Evolutionary conservation across 2,113 vertebrate species (phyloP).

Genomic region (Hydrochoerus hydrochaeris): DNA sequence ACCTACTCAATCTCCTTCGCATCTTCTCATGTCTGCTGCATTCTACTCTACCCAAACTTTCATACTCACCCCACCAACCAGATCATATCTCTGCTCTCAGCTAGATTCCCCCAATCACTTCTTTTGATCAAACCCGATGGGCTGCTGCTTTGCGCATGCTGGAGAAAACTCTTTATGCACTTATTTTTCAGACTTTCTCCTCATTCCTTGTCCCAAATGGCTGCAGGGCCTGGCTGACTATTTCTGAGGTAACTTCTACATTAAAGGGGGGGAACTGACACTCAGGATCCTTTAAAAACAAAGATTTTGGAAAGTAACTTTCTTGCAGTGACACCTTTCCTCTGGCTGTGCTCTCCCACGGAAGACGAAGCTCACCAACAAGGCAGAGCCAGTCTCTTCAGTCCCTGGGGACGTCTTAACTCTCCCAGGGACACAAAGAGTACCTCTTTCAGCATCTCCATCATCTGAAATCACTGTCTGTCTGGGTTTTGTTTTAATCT

Average conservation of each 20-base stretch:
- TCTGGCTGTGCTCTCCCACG: background rate
- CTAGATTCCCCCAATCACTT: background rate
- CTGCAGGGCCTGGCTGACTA: background rate
- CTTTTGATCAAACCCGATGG: background rate
- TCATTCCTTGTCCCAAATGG: background rate
- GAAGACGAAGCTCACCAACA: background rate
- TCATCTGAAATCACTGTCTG: background rate
- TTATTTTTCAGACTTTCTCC: slow-evolving; percentile 4
- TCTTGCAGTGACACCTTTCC: background rate
- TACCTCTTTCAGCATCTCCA: background rate
- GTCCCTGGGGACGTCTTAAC: background rate
- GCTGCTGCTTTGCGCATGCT: background rate
- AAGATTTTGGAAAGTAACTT: background rate
- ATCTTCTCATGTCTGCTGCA: background rate
- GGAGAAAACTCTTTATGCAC: background rate
- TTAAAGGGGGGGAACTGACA: background rate
- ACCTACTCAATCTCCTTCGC: background rate
- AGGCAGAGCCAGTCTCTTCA: background rate
- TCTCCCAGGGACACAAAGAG: background rate
- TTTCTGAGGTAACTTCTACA: background rate
- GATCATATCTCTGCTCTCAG: background rate
- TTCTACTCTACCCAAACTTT: background rate
- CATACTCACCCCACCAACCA: background rate
- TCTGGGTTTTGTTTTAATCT: background rate
- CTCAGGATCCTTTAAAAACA: background rate